Evolutionary conservation across 2,797 vertebrate species (phyloP), one percentile per base, ranked within the genome.

Genomic region (Thripadectes ignobilis): DNA sequence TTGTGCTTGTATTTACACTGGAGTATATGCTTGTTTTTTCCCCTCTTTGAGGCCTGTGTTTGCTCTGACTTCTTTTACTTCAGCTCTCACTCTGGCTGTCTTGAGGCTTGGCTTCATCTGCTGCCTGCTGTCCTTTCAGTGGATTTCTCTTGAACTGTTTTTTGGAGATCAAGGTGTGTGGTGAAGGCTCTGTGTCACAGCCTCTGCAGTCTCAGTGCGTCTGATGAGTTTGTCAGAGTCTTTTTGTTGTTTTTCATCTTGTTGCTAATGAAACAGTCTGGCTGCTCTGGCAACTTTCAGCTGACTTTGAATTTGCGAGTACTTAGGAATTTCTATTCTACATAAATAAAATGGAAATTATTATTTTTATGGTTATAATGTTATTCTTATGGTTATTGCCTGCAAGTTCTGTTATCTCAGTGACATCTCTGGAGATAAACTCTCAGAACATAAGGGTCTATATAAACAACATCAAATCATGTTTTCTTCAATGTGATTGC

Each of bases 281-380:
- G 59, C 69, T 93, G 61, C 71, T 66, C 45, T 84, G 57, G 48
- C 71, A 94, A 84, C 82, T 88, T 96, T 93, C 73, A 82, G 45
- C 63, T 92, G 94, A 93, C 95, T 91, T 93, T 94, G 93, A 73
- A 43, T 86, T 89, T 86, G 30, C 46, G 54, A 92, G 73, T 84
- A 38, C 76, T 89, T 85, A 49, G 30, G 30, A 81, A 86, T 73
- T 89, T 88, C 43, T 34, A 54, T 36, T 78, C 39, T 55, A 66
- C 57, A 38, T 92, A 91, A 89, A 88, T 89, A 89, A 95, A 81
- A 69, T 49, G 3, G 32, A 84, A 89, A 88, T 93, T 55, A 91
- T 77, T 83, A 45, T 85, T 85, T 22, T 79, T 67, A 49, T 52
- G 63, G 43, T 75, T 67, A 43, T 57, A 68, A 54, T 75, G 81